These are phyloP conservation scores for Acanthaster planci DNA, from an alignment of 35 echinoderm and acorn worm genomes.

Conservation along the genomic window DNA sequence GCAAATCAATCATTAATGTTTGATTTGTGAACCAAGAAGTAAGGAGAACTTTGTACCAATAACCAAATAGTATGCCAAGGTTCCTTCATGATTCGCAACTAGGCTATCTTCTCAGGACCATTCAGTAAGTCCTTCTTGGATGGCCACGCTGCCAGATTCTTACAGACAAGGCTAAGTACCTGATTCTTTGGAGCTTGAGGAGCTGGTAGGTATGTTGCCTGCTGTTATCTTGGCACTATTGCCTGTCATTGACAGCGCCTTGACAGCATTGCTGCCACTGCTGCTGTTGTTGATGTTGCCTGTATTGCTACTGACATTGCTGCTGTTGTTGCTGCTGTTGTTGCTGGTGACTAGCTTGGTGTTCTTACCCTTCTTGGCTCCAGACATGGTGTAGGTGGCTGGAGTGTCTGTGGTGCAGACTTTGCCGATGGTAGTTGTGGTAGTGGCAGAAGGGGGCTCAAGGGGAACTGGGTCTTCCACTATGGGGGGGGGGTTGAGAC, in stretches of 20 bases:
- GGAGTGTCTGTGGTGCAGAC: slow-evolving; percentile 68
- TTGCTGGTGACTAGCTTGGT: slow-evolving; percentile 27
- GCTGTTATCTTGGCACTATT: slow-evolving; percentile 37
- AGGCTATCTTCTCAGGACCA: too few relatives aligned
- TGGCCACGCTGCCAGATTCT: too few relatives aligned
- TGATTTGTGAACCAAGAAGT: too few relatives aligned
- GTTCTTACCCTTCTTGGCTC: slow-evolving; percentile 52
- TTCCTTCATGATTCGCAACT: too few relatives aligned
- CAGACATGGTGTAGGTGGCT: slow-evolving; percentile 39
- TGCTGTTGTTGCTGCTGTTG: slow-evolving; percentile 22
- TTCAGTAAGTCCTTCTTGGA: too few relatives aligned
- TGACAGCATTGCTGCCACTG: slow-evolving; percentile 18
- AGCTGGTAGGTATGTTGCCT: slow-evolving; percentile 7
- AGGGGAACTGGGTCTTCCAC: slow-evolving; percentile 89
- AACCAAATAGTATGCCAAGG: too few relatives aligned
- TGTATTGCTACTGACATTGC: slow-evolving; percentile 17
- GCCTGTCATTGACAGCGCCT: not conserved
- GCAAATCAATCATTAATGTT: too few relatives aligned
- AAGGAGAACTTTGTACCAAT: too few relatives aligned
- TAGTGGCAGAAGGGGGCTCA: slow-evolving; percentile 91
- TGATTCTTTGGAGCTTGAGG: not conserved
- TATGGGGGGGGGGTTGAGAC: slow-evolving; percentile 49
- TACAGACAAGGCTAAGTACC: not conserved
- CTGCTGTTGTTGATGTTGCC: slow-evolving; percentile 26
- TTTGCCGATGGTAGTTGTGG: slow-evolving; percentile 90